Evolutionary conservation across 2,888 invertebrate species (phyloP).

Genomic region (Steinernema carpocapsae): DNA sequence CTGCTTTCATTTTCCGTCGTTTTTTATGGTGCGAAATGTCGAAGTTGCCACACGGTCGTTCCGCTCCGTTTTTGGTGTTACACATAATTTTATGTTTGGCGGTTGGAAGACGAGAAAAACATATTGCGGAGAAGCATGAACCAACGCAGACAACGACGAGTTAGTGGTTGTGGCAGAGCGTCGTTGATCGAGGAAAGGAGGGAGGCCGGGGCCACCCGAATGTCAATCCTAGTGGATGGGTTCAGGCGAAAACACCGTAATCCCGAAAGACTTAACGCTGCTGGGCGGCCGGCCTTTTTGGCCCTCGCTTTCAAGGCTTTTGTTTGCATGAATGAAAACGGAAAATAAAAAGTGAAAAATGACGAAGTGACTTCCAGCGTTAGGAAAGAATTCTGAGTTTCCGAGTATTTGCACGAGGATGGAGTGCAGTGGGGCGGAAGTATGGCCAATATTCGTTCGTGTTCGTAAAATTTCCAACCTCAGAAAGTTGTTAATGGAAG

Average conservation of each 20-base stretch:
- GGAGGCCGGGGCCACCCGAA: neutral
- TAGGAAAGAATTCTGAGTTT: no score
- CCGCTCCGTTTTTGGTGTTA: neutral
- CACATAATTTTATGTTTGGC: neutral
- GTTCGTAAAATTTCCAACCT: no score
- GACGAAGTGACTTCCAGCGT: no score
- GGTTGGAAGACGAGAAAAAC: neutral
- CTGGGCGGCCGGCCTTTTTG: neutral
- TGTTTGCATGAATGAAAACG: neutral
- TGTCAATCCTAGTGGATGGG: conserved; percentile 6
- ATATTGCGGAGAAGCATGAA: conserved; percentile 1
- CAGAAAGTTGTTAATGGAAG: no score
- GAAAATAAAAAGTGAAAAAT: conserved; percentile 2
- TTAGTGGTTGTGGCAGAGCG: no score
- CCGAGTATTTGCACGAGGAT: no score
- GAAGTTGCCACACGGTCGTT: neutral
- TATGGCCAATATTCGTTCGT: no score
- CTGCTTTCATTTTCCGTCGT: neutral
- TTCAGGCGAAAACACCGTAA: conserved; percentile 14
- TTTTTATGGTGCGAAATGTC: neutral
- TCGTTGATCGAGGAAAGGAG: no score
- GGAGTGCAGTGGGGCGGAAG: no score
- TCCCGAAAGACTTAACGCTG: conserved; percentile 10
- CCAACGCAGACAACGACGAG: neutral
- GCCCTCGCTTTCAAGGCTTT: neutral